Base-by-base conservation (phyloP, 2,113 vertebrate genomes). In the Perccottus glenii region DNA sequence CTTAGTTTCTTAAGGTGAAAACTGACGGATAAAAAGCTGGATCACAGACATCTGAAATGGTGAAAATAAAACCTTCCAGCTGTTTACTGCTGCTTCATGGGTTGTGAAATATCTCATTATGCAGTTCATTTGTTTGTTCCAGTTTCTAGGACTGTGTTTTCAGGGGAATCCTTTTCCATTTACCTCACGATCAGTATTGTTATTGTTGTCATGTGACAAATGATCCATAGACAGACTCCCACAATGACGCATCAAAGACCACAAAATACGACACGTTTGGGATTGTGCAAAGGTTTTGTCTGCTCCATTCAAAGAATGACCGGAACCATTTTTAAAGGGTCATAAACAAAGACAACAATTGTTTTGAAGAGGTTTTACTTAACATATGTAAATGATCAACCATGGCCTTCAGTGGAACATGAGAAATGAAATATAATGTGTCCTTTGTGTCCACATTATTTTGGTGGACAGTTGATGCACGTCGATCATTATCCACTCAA, bases 281-380 rank as follows among this genome's bases (percentile, higher is more conserved):
- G 27, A 66, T 83, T 87, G 78, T 73, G 70, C 53, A 78, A 74
- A 71, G 72, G n/a, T 76, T 86, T 84, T 74, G 60, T 77, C 71
- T 82, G 60, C 40, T 62, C 10, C 52, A 62, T 64, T 38, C 40
- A 72, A 38, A 67, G 56, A 70, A 63, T 67, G 60, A 79, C 68
- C 56, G 9, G 64, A 65, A 72, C 32, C 59, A 4, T 51, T 44
- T 73, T 70, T 58, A 55, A 56, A 78, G 45, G 0, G 19, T 60
- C 70, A 82, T 73, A 82, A 87, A 86, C 55, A 83, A 85, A 78
- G 6, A 72, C 16, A 74, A 74, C 60, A 75, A 60, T 73, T 61
- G 62, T 61, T 69, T 81, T 49, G 64, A 64, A 60, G 47, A 77
- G 75, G 74, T 43, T 58, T 47, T 56, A 15, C 52, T 64, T 10